phyloP scores from a whole-genome alignment of 2,113 vertebrate species.

The Apus apus region DNA sequence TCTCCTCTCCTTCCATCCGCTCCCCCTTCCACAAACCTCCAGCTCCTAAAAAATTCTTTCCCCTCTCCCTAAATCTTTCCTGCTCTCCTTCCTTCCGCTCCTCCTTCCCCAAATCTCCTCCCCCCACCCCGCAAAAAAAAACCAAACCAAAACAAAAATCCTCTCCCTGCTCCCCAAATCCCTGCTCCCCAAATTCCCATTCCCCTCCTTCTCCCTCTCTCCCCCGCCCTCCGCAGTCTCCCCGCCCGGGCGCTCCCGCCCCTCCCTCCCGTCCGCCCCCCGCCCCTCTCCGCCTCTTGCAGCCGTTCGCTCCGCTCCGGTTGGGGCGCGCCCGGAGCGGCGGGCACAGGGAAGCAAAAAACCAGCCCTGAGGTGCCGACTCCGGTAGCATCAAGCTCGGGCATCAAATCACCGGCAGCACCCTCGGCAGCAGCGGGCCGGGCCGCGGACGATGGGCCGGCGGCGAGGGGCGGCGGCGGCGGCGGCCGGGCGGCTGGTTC shows the following conservation, averaged over 20 bases:
- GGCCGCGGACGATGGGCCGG: not conserved
- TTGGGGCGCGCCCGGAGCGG: not conserved
- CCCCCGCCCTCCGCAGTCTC: not conserved
- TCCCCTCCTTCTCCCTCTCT: not conserved
- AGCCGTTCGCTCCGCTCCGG: not conserved
- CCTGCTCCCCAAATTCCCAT: not conserved
- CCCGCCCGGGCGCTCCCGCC: not conserved
- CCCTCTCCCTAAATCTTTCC: not conserved
- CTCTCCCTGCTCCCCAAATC: not conserved
- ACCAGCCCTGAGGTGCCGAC: not conserved
- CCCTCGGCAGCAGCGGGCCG: not conserved
- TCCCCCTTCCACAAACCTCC: too few species aligned
- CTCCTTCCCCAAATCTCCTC: not conserved
- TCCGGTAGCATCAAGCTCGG: too few species aligned
- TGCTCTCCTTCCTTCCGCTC: not conserved
- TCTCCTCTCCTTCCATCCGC: too few species aligned
- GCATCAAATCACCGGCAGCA: not conserved
- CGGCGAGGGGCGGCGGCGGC: conserved; percentile 12
- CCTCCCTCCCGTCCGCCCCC: not conserved
- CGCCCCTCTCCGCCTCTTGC: not conserved
- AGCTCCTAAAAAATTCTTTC: too few species aligned
- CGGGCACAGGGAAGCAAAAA: not conserved
- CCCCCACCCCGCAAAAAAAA: too few species aligned
- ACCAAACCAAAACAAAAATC: too few species aligned
- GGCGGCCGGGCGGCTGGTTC: conserved; percentile 52